These are phyloP conservation scores for Planiliza haematocheilus DNA, from an alignment of 2,113 vertebrate species.

Conservation along the genomic window DNA sequence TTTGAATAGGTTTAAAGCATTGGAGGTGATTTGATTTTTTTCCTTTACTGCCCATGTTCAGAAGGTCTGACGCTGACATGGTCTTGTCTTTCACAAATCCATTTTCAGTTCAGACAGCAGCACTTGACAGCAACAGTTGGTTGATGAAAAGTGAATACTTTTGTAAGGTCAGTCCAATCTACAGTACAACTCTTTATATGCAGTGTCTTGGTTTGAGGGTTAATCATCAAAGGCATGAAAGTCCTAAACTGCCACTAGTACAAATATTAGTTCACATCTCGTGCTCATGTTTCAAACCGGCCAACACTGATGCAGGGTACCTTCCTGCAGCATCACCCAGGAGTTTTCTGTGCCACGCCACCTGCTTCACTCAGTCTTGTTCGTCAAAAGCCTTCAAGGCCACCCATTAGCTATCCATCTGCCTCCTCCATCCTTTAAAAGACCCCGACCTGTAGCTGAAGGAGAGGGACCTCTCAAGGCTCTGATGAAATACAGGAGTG, in stretches of 20 bases:
- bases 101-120: conserved; percentile 33
- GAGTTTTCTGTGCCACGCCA: conserved; percentile 1
- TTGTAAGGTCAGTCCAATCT: conserved; percentile 12
- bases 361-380: conserved; percentile 14
- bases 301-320: background rate
- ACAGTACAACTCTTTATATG: no score
- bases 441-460: conserved; percentile 43
- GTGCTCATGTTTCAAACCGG: background rate
- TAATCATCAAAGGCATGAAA: no score
- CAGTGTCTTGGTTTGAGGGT: no score
- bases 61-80: conserved; percentile 2
- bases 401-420: conserved; percentile 20
- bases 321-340: background rate
- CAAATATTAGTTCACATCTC: background rate
- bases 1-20: no score
- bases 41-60: background rate
- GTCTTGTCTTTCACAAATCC: conserved; percentile 9
- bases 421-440: background rate
- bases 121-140: no score
- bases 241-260: no score
- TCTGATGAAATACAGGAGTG: conserved; percentile 8
- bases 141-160: no score
- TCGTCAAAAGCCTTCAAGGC: conserved; percentile 26
- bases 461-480: conserved; percentile 10
- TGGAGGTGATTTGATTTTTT: background rate